These are phyloP conservation scores for Labrus mixtus DNA, from an alignment of 2,113 vertebrate species.

Conservation along the genomic window DNA sequence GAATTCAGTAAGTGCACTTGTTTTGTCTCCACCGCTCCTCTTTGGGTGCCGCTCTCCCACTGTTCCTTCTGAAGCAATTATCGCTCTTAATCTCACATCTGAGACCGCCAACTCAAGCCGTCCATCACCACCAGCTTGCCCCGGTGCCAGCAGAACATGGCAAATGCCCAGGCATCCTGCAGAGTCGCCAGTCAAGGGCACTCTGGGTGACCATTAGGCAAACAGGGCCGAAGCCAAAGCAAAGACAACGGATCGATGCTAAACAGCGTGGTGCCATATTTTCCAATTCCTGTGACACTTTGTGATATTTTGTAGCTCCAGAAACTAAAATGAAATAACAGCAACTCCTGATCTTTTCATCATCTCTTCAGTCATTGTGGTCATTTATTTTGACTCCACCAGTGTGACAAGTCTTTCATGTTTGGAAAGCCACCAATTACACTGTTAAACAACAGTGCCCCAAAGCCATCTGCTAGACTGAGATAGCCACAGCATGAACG, in stretches of 20 bases:
- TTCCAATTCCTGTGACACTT: slow-evolving; percentile 19
- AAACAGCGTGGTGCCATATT: slow-evolving; percentile 29
- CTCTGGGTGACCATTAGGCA: slow-evolving; percentile 71
- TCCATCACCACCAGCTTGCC: slow-evolving; percentile 55
- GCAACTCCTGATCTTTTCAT: slow-evolving; percentile 2
- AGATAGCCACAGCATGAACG: slow-evolving; percentile 6
- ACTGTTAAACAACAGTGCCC: slow-evolving; percentile 58
- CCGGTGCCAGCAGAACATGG: slow-evolving; percentile 60
- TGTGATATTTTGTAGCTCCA: background rate
- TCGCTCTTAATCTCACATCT: slow-evolving; percentile 72
- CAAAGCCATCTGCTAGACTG: slow-evolving; percentile 53
- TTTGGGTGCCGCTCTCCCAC: slow-evolving; percentile 41
- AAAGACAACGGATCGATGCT: slow-evolving; percentile 45
- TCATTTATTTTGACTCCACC: slow-evolving; percentile 24
- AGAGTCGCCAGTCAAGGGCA: slow-evolving; percentile 73
- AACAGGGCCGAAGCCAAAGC: slow-evolving; percentile 57
- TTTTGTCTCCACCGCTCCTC: slow-evolving; percentile 35
- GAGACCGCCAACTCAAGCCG: slow-evolving; percentile 26
- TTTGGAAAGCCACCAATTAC: slow-evolving; percentile 48
- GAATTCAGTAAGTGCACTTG: slow-evolving; percentile 50
- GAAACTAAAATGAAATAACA: background rate
- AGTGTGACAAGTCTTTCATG: slow-evolving; percentile 29
- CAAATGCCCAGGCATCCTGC: slow-evolving; percentile 63
- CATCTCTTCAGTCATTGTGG: background rate
- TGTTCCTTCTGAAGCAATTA: slow-evolving; percentile 80